These are phyloP conservation scores for Drosophila heteroneura DNA, from an alignment of 2,888 invertebrate species.

Conservation along the genomic window DNA sequence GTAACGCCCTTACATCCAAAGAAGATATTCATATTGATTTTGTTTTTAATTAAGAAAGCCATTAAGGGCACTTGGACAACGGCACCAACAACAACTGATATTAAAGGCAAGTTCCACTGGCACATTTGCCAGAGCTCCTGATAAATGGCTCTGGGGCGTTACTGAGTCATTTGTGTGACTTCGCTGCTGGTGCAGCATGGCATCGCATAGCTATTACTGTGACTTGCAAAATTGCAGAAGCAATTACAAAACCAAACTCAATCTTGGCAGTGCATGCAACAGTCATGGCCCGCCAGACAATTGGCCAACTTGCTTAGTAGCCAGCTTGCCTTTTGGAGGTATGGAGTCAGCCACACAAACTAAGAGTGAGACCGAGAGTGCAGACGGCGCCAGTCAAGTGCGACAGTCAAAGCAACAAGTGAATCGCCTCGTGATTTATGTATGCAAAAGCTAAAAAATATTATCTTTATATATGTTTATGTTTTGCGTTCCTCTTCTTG, in stretches of 20 bases:
- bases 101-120: slow-evolving; percentile 42
- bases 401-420: slow-evolving; percentile 46
- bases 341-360: slow-evolving; percentile 8
- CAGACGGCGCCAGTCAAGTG: slow-evolving; percentile 71
- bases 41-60: slow-evolving; percentile 81
- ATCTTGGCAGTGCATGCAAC: slow-evolving; percentile 55
- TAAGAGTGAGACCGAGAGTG: slow-evolving; percentile 3
- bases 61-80: slow-evolving; percentile 68
- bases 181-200: slow-evolving; percentile 29
- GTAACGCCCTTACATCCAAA: slow-evolving; percentile 26
- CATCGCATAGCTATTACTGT: slow-evolving; percentile 12
- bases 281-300: slow-evolving; percentile 64
- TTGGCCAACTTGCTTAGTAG: slow-evolving; percentile 66
- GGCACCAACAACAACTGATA: slow-evolving; percentile 13
- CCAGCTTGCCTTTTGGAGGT: slow-evolving; percentile 26
- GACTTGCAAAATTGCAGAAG: slow-evolving; percentile 56
- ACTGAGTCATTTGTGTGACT: slow-evolving; percentile 48
- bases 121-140: slow-evolving; percentile 52
- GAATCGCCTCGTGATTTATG: slow-evolving; percentile 75
- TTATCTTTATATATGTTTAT: slow-evolving; percentile 66
- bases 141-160: slow-evolving; percentile 64
- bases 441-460: slow-evolving; percentile 77
- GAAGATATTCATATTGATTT: slow-evolving; percentile 67
- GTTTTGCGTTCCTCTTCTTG: slow-evolving; percentile 24
- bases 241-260: slow-evolving; percentile 73